Base-by-base conservation (phyloP, 2,888 invertebrate species). In the Philhelius pedissequus region DNA sequence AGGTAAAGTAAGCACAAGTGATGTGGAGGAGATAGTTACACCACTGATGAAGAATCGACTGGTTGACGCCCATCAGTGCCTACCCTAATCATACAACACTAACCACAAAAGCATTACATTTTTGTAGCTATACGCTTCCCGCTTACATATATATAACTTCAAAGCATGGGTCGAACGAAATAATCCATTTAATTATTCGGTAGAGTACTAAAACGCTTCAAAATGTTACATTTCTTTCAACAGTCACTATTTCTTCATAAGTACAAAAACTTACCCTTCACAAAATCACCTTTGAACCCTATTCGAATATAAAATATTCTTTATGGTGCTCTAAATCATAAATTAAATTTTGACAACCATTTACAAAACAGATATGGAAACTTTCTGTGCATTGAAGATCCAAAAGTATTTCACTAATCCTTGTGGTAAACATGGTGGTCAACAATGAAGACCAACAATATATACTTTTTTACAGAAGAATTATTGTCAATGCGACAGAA, bases 341-440 rank as follows among this genome's bases (percentile, higher is more conserved):
- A 43, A 62, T 62, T 30, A 1, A 62, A 43, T 43, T 43, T 43
- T 62, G 62, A 62, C 62, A 62, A 27, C 4, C 40, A 43, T 62
- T 40, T 43, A 13, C 43, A 18, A 60, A n/a, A 18, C 25, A 43
- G 20, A 38, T 38, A 58, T 25, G 38, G 58, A 5, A 11, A 25
- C 25, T 58, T 58, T 22, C 13, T 9, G 22, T 6, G 22, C n/a
- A 40, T 25, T 4, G 3, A n/a, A 18, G 20, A 58, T 38, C 22
- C 22, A 38, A 54, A 32, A 32, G 9, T 22, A 48, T 48, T 56
- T 25, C 52, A 74, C 71, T 64, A 56, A 71, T 56, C 54, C 48
- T 66, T 43, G 13, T 52, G 52, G 52, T 50, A 35, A 45, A 45
- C 43, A 70, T 71, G 62, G 40, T 73, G 79, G 79, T 74, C 79